Base-by-base conservation (phyloP, 2,888 invertebrate species). In the Lasioglossum marginatum region DNA sequence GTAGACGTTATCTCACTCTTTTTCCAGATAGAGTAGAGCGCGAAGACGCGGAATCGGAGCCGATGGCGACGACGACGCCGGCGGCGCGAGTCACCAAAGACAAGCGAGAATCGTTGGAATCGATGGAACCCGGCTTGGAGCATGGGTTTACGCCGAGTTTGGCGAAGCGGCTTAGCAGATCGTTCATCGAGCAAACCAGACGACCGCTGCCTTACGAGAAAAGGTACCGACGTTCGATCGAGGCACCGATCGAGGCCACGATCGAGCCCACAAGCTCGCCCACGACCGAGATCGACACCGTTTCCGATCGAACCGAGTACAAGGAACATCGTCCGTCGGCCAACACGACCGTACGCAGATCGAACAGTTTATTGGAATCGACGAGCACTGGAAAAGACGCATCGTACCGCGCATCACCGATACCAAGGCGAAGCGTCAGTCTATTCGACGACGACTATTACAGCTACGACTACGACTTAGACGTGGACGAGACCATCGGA, bases 61-160 rank as follows among this genome's bases (percentile, higher is more conserved):
- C 86, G 57, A n/a, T n/a, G 57, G 4, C 57, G 57, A n/a, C 57
- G 57, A 23, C 57, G 12, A n/a, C 57, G n/a, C n/a, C 57, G n/a
- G 19, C 52, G 73, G 77, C 85, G 79, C 81, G 85, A 68, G 82
- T 90, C 37, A 82, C 86, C 73, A 93, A 90, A 79, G 93, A 93
- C 77, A 86, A 91, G 45, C 92, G 91, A 76, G 93, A 93, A 40
- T 88, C 91, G 16, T 75, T 93, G 77, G 93, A 94, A 78, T n/a
- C 57, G 57, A n/a, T 57, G 57, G 57, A 57, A 57, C 57, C 57
- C 57, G 57, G 57, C 4, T n/a, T 57, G 57, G 57, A 57, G 57
- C 92, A 93, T 73, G 94, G 86, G 83, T 95, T 94, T 83, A 95
- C 95, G 52, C 95, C 95, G 37, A 93, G 94, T 83, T 85, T 95